Evolutionary conservation across 2,113 vertebrate species (phyloP).

Genomic region (Sinosuthora webbiana): DNA sequence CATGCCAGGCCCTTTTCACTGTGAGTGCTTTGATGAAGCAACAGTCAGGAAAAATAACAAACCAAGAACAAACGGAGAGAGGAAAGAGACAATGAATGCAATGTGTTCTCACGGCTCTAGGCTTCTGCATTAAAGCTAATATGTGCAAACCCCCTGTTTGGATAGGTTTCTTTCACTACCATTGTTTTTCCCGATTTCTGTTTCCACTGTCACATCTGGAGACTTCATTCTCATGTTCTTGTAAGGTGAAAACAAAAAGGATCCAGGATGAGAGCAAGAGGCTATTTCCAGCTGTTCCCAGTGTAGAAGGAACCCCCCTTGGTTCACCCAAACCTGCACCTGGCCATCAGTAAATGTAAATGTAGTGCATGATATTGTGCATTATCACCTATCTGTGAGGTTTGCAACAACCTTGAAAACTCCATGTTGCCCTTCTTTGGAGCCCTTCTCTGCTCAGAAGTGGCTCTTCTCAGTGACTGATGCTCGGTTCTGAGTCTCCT

Average conservation of each 20-base stretch:
- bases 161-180: conserved; percentile 41
- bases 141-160: not conserved
- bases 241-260: not conserved
- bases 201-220: conserved; percentile 15
- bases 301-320: not conserved
- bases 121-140: not conserved
- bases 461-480: not conserved
- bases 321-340: not conserved
- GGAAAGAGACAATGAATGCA: not conserved
- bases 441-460: not conserved
- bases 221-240: not conserved
- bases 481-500: not conserved
- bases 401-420: not conserved
- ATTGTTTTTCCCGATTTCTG: conserved; percentile 15
- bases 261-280: not conserved
- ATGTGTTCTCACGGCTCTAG: not conserved
- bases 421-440: not conserved
- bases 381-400: not conserved
- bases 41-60: not conserved
- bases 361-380: not conserved
- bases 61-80: not conserved
- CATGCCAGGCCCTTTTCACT: conserved; percentile 19
- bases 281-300: not conserved
- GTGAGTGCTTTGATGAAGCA: conserved; percentile 30
- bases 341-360: not conserved